phyloP scores from a whole-genome alignment of 2,888 invertebrate species.

The Drosophila vallismaia region DNA sequence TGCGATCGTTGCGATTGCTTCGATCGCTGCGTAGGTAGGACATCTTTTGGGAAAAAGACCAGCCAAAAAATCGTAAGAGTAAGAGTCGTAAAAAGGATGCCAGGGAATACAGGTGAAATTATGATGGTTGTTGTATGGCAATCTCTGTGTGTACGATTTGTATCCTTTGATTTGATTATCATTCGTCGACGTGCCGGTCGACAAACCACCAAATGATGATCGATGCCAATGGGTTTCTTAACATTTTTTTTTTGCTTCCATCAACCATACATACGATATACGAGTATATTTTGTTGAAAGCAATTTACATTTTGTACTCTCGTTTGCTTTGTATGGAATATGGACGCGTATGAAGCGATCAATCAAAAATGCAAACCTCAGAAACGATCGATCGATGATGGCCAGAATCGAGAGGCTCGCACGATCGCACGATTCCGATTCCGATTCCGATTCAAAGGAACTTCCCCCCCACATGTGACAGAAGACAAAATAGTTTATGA shows the following conservation, averaged over 20 bases:
- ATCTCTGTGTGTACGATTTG: conserved; percentile 37
- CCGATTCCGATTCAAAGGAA: conserved; percentile 52
- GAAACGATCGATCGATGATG: conserved; percentile 21
- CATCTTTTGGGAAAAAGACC: conserved; percentile 20
- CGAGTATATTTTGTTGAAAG: no score
- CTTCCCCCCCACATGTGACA: conserved; percentile 49
- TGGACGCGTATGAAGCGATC: conserved; percentile 79
- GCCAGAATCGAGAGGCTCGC: conserved; percentile 16
- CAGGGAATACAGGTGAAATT: conserved; percentile 68
- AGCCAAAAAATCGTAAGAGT: neutral
- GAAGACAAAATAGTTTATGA: conserved; percentile 80
- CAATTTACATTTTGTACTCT: conserved; percentile 70
- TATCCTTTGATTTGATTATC: conserved; percentile 73
- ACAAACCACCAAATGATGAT: conserved; percentile 74
- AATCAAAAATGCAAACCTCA: conserved; percentile 81
- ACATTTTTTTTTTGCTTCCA: conserved; percentile 12
- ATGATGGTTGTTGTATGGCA: conserved; percentile 67
- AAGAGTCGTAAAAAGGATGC: conserved; percentile 1
- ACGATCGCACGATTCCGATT: no score
- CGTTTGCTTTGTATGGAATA: conserved; percentile 50
- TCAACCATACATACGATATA: conserved; percentile 9
- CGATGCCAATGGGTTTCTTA: conserved; percentile 60
- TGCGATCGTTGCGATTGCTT: conserved; percentile 49
- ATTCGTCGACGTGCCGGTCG: conserved; percentile 53
- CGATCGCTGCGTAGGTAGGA: conserved; percentile 39